Base-by-base conservation (phyloP, 1,140 invertebrate species). In the Medauroidea extradentata region DNA sequence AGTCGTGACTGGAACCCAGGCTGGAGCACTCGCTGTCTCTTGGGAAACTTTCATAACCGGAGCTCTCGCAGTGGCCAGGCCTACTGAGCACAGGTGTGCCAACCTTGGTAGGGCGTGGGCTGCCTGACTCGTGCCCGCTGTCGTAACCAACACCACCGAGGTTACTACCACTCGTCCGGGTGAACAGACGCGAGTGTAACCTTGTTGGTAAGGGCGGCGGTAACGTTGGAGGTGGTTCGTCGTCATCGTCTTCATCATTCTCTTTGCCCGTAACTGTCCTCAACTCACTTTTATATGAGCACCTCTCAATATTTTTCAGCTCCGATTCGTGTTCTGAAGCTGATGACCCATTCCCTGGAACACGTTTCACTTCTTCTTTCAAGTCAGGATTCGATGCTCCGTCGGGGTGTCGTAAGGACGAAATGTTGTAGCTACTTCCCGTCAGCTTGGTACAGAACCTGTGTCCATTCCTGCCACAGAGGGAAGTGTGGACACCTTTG, bases 381-480 rank as follows among this genome's bases (percentile, higher is more conserved):
- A 94, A 79, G 79, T 93, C 92, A 11, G 92, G 90, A 82, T 94
- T 92, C 3, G 92, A 95, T 24, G 92, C 90, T 39, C 91, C 91
- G 69, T 95, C 92, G 1, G 91, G 91, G 76, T 93, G 90, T 65
- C 89, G 80, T 13, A 92, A 73, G 57, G 85, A 85, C 3, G 89
- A 87, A 72, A 92, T 86, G 64, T 87, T 84, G 62, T 73, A 77
- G 3, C 75, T 39, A 42, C 49, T 29, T 51, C 49, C 49, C 24
- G 16, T 18, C 23, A 4, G 38, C 27, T 51, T 25, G 19, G 25
- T 51, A 51, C 49, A 51, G 4, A 51, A 51, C 24, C 49, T 25
- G 49, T 51, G 49, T 16, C 19, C 38, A 7, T 18, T 8, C 11
- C 16, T 29, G 16, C 38, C 49, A 29, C 24, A 51, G 27, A 51